phyloP scores from a whole-genome alignment of 2,797 vertebrate genomes.

The Argya squamiceps region DNA sequence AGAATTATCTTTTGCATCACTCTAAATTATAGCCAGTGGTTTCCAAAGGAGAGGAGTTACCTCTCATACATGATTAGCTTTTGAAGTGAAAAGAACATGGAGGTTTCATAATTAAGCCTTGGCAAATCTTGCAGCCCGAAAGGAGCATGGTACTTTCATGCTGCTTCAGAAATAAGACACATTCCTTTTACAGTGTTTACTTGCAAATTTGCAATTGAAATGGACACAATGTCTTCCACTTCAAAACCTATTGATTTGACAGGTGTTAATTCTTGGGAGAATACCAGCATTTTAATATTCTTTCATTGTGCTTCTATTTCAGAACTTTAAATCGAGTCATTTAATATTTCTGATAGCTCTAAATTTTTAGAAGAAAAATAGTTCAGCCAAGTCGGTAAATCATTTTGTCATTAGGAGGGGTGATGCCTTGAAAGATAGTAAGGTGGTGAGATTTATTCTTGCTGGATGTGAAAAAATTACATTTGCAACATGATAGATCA shows the following conservation, averaged over 20 bases:
- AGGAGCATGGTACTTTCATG: neutral
- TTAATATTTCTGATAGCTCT: conserved; percentile 32
- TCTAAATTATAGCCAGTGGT: neutral
- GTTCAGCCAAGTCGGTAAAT: neutral
- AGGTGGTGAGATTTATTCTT: neutral
- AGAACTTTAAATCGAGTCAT: neutral
- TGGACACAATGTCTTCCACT: neutral
- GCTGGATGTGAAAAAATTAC: neutral
- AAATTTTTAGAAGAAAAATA: conserved; percentile 9
- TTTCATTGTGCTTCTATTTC: neutral
- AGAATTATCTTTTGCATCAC: neutral
- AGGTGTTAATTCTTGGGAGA: neutral
- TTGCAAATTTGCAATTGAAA: neutral
- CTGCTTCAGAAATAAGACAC: neutral
- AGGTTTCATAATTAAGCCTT: neutral
- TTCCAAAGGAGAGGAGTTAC: neutral
- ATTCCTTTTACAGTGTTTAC: neutral
- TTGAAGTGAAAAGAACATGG: neutral
- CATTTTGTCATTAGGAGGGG: neutral
- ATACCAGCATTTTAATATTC: neutral
- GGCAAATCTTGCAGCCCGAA: neutral
- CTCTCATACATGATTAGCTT: neutral
- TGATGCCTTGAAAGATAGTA: neutral
- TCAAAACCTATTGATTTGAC: neutral
- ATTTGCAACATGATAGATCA: neutral